These are phyloP conservation scores for Protaetia brevitarsis DNA, from an alignment of 1,140 invertebrate species.

Conservation along the genomic window DNA sequence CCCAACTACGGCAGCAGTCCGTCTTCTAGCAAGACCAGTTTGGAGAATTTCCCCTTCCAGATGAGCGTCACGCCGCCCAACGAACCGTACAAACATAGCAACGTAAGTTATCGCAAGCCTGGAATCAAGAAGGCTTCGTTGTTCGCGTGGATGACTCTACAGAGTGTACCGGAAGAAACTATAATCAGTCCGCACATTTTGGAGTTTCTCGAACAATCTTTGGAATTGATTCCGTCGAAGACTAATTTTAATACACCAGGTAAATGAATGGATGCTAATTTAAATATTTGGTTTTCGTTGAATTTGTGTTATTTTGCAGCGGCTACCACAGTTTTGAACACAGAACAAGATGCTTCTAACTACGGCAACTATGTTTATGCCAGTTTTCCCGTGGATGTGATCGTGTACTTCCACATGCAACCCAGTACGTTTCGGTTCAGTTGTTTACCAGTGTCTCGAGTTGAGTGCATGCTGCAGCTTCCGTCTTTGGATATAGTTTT, in stretches of 20 bases:
- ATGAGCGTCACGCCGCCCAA: conserved; percentile 30
- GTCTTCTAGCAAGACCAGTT: conserved; percentile 32
- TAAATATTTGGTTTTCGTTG: not conserved
- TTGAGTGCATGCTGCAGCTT: conserved; percentile 94
- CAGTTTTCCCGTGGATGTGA: conserved; percentile 97
- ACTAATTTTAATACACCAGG: conserved; percentile 42
- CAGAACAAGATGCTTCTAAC: conserved; percentile 56
- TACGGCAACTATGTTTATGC: conserved; percentile 80
- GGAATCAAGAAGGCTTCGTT: conserved; percentile 87
- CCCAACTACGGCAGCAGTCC: conserved; percentile 44
- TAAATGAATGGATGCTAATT: conserved; percentile 26
- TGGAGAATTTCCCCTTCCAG: conserved; percentile 40
- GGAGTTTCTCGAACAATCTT: conserved; percentile 90
- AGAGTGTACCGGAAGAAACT: conserved; percentile 94
- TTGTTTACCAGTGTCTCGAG: conserved; percentile 90
- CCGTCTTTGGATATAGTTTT: conserved; percentile 93
- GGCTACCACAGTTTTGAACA: conserved; percentile 42
- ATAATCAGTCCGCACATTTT: conserved; percentile 93
- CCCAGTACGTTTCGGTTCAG: conserved; percentile 94
- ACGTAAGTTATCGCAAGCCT: conserved; percentile 52
- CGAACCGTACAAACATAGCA: conserved; percentile 18
- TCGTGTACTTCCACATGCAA: conserved; percentile 98
- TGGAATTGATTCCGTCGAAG: conserved; percentile 86
- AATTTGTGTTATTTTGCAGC: not conserved
- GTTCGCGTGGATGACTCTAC: conserved; percentile 93